These are phyloP conservation scores for Bombyx mandarina DNA, from an alignment of 1,140 invertebrate species.

Conservation along the genomic window DNA sequence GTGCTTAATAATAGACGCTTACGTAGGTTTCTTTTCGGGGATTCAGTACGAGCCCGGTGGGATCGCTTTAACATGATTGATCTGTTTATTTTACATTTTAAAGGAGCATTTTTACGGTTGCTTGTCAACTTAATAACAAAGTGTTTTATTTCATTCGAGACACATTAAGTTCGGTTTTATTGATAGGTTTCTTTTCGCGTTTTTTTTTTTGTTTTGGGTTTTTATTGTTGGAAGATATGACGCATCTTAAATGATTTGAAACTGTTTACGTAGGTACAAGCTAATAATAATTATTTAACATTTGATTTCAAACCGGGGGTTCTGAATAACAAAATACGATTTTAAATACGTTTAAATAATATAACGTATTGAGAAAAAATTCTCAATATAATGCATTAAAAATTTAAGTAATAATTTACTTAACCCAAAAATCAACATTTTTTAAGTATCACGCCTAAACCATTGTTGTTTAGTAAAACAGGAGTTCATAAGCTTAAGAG, in stretches of 20 bases:
- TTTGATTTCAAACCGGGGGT: too few relatives aligned
- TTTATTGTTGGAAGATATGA: too few relatives aligned
- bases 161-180: conserved; percentile 68
- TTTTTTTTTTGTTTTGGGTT: conserved; percentile 23
- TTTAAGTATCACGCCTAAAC: too few relatives aligned
- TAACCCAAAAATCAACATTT: too few relatives aligned
- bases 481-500: neutral
- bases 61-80: conserved; percentile 70
- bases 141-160: conserved; percentile 62
- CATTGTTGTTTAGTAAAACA: neutral
- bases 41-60: conserved; percentile 58
- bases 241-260: too few relatives aligned
- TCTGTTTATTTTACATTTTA: conserved; percentile 72
- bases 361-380: too few relatives aligned
- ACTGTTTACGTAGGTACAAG: too few relatives aligned
- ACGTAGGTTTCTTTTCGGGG: conserved; percentile 68
- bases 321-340: too few relatives aligned
- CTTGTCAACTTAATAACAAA: conserved; percentile 71
- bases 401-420: too few relatives aligned
- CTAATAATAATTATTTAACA: too few relatives aligned
- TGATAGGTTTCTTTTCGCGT: conserved; percentile 66
- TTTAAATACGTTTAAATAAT: too few relatives aligned
- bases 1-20: conserved; percentile 69
- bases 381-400: too few relatives aligned
- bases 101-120: conserved; percentile 71